Conservation (phyloP, 1,140 invertebrate species). For the Plutomurus gul region DNA sequence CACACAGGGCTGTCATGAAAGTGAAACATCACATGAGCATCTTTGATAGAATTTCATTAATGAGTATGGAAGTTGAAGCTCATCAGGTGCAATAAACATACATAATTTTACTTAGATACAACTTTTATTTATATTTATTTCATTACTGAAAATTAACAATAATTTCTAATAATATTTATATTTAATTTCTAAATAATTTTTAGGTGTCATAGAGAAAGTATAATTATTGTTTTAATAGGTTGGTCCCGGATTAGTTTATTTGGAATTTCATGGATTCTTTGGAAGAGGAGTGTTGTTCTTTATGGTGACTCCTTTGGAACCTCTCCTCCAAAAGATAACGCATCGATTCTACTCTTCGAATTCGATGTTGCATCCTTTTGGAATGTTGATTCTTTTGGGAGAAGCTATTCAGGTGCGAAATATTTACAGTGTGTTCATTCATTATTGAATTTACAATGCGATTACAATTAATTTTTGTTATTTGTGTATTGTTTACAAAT, state of each 20-base stretch:
- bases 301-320: slow-evolving; percentile 77
- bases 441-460: neutral
- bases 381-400: slow-evolving; percentile 69
- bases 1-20: slow-evolving; percentile 66
- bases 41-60: slow-evolving; percentile 53
- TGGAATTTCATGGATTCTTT: slow-evolving; percentile 58
- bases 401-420: slow-evolving; percentile 76
- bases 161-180: neutral
- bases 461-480: neutral
- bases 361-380: slow-evolving; percentile 65
- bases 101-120: too few species aligned
- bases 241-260: slow-evolving; percentile 61
- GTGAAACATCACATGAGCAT: slow-evolving; percentile 64
- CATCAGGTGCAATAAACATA: too few species aligned
- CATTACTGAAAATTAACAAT: neutral
- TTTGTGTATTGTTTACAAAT: neutral
- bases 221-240: too few species aligned
- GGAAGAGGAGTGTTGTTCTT: slow-evolving; percentile 74
- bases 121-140: neutral
- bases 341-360: slow-evolving; percentile 73
- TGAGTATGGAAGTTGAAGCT: slow-evolving; percentile 64
- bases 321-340: slow-evolving; percentile 75
- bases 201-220: too few species aligned
- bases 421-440: neutral
- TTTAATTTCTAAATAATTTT: neutral